Evolutionary conservation across 2,888 invertebrate species (phyloP), one percentile per base, ranked within the genome.

Genomic region (Polietes domitor): DNA sequence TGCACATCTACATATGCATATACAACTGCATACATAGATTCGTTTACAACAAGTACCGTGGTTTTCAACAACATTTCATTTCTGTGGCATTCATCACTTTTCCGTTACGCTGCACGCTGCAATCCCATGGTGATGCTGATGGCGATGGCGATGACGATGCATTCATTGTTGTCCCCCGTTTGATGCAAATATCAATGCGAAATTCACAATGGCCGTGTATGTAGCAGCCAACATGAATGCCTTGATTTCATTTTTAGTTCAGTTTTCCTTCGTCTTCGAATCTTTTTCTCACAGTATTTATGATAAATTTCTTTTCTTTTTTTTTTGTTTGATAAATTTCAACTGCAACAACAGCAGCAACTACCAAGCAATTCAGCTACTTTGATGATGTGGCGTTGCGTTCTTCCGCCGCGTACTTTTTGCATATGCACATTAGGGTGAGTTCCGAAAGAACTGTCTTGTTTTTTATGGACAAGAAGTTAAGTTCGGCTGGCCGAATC

Each of bases 291-390:
- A 70, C 70, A 63, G 80, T 71, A 55, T 75, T 73, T 73, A 78
- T 84, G 81, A 82, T 76, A 71, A 82, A 73, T 78, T 76, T 84
- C 41, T 83, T 76, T n/a, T n/a, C n/a, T n/a, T n/a, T n/a, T n/a
- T n/a, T n/a, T n/a, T n/a, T n/a, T n/a, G n/a, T n/a, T 78, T 84
- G 17, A 81, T 80, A 73, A 55, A 28, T 28, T 47, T 17, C 71
- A 26, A 24, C 24, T 15, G 47, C 70, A 43, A 43, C 37, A 12
- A 37, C 70, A 21, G 17, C 65, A n/a, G 17, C 65, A 37, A 41
- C 47, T n/a, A 26, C 71, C 47, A 50, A 19, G 65, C 65, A 19
- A 65, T 41, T 26, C 37, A 65, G 19, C 43, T 41, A 65, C 65
- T 21, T 41, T 7, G 43, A 65, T 65, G 43, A n/a, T n/a, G n/a